Evolutionary conservation across 2,113 vertebrate species (phyloP), one percentile per base, ranked within the genome.

Genomic region (Lichenostomus cassidix): DNA sequence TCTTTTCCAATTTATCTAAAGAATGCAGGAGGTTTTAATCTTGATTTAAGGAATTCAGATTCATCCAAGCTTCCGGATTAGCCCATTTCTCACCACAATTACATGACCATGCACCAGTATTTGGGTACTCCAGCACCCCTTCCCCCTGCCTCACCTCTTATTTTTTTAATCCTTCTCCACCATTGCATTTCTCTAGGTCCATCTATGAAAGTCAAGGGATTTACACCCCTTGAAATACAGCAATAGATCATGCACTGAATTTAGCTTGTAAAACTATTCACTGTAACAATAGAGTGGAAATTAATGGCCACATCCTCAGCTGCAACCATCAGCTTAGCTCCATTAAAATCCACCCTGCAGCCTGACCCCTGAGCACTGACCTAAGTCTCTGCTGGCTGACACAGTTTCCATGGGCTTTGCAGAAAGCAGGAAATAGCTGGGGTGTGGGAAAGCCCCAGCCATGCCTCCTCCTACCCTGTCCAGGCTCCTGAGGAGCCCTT

Each of bases 221-320:
- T 89, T 87, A 52, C n/a, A 91, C 37, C 37, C 52, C 67, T 73
- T 71, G 91, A 94, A 94, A 37, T 27, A 58, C n/a, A 89, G 62
- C 60, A 89, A 87, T 78, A 89, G 78, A 91, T 94, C 84, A 87
- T 11, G 46, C 42, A 46, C 67, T 14, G 67, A 89, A 71, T 92
- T 87, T 85, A 95, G 70, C 60, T 92, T 89, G 64, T 68, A 96
- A 96, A 93, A 71, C 76, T 60, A 83, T 70, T 93, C 71, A 70
- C 56, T 41, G 52, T 75, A 94, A 89, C 83, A 86, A 92, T 23
- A 71, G 79, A 90, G 82, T 74, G 68, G 85, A 96, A 90, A 94
- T 90, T 93, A 94, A 89, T 37, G 85, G 75, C 71, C 87, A 86
- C 83, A 86, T 94, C 76, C 85, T 97, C 95, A 96, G 94, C 90